A percentile compares a stretch with the other conserved stretches of the same genome.
phyloP scores from a whole-genome alignment of 2,888 invertebrate genomes.

The Papilio gigon region DNA sequence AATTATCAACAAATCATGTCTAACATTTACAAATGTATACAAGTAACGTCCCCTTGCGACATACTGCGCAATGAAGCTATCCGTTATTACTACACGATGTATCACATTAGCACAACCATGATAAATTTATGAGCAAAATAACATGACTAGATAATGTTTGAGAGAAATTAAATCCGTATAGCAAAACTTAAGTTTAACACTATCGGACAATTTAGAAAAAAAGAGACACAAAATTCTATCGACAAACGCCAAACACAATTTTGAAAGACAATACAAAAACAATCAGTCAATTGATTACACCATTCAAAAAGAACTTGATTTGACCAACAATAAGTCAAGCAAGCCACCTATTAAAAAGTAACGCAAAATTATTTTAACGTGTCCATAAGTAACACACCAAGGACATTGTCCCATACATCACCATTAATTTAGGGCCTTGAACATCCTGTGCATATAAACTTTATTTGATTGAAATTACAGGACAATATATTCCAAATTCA shows the following conservation, averaged over 20 bases:
- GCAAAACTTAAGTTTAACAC: too few relatives aligned
- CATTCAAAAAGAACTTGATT: constrained; percentile 57
- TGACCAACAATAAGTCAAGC: constrained; percentile 46
- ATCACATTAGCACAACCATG: constrained; percentile 25
- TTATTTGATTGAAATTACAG: background rate
- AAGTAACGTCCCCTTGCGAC: constrained; percentile 30
- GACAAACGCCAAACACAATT: too few relatives aligned
- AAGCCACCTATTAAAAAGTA: too few relatives aligned
- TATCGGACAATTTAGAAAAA: too few relatives aligned
- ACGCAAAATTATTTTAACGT: too few relatives aligned
- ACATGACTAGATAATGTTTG: background rate
- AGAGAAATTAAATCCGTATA: too few relatives aligned
- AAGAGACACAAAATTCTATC: too few relatives aligned
- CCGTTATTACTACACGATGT: constrained; percentile 23
- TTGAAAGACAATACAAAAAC: too few relatives aligned
- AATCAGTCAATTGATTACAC: too few relatives aligned
- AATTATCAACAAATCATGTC: constrained; percentile 41
- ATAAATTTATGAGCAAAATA: constrained; percentile 9
- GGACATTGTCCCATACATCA: background rate
- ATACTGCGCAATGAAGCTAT: constrained; percentile 29
- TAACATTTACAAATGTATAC: constrained; percentile 37
- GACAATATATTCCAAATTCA: background rate
- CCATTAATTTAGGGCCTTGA: background rate
- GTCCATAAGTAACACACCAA: background rate
- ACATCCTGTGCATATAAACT: background rate